Percentiles rank a stretch among this genome's conserved stretches.
Conservation (phyloP, 2,113 vertebrate genomes). For the Hymenochirus boettgeri region DNA sequence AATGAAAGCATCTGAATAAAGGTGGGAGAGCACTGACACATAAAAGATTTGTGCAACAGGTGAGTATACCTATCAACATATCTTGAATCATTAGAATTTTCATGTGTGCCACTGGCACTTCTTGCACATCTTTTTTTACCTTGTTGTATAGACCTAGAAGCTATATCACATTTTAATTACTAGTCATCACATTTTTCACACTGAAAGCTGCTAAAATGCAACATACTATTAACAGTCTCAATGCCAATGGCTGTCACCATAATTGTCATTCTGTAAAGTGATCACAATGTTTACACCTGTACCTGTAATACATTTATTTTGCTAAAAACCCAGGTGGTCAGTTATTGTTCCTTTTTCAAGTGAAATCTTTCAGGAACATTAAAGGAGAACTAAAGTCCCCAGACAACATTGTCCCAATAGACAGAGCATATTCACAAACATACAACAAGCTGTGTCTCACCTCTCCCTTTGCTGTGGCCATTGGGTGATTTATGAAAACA, state of each 20-base stretch:
- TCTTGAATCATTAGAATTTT: constrained; percentile 8
- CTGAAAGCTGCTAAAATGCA: constrained; percentile 30
- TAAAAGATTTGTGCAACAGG: neutral
- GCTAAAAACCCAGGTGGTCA: constrained; percentile 3
- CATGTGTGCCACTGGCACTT: constrained; percentile 17
- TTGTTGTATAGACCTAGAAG: constrained; percentile 26
- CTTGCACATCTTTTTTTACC: constrained; percentile 25
- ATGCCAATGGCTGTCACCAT: constrained; percentile 30
- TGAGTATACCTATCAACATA: neutral
- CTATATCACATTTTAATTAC: constrained; percentile 39
- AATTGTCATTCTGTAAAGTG: constrained; percentile 32
- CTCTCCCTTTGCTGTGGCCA: too few relatives aligned
- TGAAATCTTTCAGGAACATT: too few relatives aligned
- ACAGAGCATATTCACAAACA: too few relatives aligned
- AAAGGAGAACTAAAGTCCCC: too few relatives aligned
- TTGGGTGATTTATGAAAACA: too few relatives aligned
- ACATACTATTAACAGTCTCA: constrained; percentile 25
- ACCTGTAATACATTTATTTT: constrained; percentile 16
- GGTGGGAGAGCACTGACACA: neutral
- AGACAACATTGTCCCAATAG: too few relatives aligned
- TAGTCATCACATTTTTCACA: constrained; percentile 34
- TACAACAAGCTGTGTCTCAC: too few relatives aligned
- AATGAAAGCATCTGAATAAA: neutral
- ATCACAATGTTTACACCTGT: constrained; percentile 20
- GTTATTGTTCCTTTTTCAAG: too few relatives aligned